Conservation (phyloP, 2,888 invertebrate genomes). For the Hymenopus coronatus region DNA sequence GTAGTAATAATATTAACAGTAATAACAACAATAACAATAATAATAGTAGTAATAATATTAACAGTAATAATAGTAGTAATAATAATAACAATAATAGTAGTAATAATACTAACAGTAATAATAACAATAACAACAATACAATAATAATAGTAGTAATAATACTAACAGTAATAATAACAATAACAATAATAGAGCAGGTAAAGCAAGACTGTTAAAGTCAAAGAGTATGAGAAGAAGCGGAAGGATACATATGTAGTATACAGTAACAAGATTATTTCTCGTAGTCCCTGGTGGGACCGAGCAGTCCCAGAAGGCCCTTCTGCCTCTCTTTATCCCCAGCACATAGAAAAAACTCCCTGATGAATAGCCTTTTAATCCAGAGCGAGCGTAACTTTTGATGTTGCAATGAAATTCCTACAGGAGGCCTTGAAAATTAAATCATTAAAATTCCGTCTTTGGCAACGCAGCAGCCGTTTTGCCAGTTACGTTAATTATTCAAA, state of each 20-base stretch:
- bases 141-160: no score
- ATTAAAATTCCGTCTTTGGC: neutral
- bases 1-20: no score
- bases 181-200: no score
- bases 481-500: neutral
- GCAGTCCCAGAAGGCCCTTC: neutral
- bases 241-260: neutral
- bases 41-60: no score
- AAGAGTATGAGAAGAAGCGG: neutral
- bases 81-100: no score
- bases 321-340: neutral
- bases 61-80: no score
- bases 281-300: neutral
- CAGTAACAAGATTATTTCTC: neutral
- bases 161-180: no score
- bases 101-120: no score
- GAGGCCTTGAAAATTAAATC: neutral
- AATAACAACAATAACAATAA: no score
- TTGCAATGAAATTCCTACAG: neutral
- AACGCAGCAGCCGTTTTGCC: neutral
- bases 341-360: neutral
- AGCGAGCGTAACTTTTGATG: neutral
- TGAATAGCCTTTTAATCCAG: neutral
- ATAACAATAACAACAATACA: no score
- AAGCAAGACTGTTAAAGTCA: neutral